Evolutionary conservation across 2,113 vertebrate species (phyloP).

Genomic region (Mesoclemmys tuberculata): DNA sequence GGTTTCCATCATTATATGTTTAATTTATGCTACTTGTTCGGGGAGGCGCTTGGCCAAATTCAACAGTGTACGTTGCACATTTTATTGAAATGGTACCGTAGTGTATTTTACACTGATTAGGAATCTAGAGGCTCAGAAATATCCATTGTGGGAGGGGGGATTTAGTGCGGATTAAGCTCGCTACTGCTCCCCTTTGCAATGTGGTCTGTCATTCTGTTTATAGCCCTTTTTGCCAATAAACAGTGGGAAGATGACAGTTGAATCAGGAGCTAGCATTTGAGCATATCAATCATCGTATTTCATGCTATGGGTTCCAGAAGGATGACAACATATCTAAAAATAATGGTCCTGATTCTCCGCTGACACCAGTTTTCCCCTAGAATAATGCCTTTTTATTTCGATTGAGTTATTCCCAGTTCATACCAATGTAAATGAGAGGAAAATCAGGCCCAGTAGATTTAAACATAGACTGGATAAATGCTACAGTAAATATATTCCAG

Average conservation of each 20-base stretch:
- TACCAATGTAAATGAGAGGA: background rate
- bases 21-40: background rate
- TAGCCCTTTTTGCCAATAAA: no score
- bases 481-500: background rate
- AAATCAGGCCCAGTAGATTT: background rate
- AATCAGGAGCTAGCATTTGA: background rate
- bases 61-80: fast-evolving
- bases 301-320: fast-evolving
- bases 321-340: background rate
- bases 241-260: background rate
- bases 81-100: fast-evolving
- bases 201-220: background rate
- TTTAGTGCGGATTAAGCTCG: fast-evolving
- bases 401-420: background rate
- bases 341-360: background rate
- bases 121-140: no score
- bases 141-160: fast-evolving
- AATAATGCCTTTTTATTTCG: background rate
- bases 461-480: background rate
- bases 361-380: background rate
- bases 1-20: fast-evolving
- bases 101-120: background rate
- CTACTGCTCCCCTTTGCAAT: fast-evolving
- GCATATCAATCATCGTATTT: background rate
- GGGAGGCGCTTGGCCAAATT: background rate